Base-by-base conservation (phyloP, 1,140 invertebrate genomes). In the Polypedilum pembai region DNA sequence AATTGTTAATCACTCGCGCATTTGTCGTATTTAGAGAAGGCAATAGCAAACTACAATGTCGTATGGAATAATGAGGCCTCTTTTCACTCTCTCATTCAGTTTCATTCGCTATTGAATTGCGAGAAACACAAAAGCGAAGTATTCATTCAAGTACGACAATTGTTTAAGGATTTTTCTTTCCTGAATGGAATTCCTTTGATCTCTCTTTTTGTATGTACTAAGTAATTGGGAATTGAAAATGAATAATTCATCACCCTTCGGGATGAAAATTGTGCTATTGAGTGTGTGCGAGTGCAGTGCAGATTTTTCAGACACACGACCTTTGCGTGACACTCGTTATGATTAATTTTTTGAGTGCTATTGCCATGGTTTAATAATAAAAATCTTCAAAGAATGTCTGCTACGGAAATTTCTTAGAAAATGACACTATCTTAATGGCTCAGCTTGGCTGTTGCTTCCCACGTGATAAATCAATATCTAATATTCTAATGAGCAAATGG, bases 191-290 rank as follows among this genome's bases (percentile, higher is more conserved):
- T 56, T 56, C 45, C 45, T 56, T 56, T 56, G 45, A 56, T 56
- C 12, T 56, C 45, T 56, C 45, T 56, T 56, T 56, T 56, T 45
- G 8, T 45, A 12, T 15, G 8, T 45, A 12, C 2, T n/a, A 56
- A 56, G 45, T 56, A 56, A 56, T 56, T 56, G 45, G 12, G 45
- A 56, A 56, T 56, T 56, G 45, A 56, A n/a, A 56, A 56, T 56
- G 45, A 56, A 56, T 56, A 56, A 56, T 56, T 56, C 45, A 56
- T 56, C 45, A 56, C 45, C 45, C 45, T 56, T 56, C 45, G 45
- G 45, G 4, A 33, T 33, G 24, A 33, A 33, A 33, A 56, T n/a
- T 56, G 45, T 3, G 8, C 45, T 56, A 56, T 56, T 33, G 24
- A 33, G 7, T 56, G 10, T 56, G 41, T 45, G 15, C n/a, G 12